Percentiles rank a stretch among this genome's conserved stretches.
These are phyloP conservation scores for Diadophis punctatus DNA, from an alignment of 2,113 vertebrate genomes.

Conservation along the genomic window DNA sequence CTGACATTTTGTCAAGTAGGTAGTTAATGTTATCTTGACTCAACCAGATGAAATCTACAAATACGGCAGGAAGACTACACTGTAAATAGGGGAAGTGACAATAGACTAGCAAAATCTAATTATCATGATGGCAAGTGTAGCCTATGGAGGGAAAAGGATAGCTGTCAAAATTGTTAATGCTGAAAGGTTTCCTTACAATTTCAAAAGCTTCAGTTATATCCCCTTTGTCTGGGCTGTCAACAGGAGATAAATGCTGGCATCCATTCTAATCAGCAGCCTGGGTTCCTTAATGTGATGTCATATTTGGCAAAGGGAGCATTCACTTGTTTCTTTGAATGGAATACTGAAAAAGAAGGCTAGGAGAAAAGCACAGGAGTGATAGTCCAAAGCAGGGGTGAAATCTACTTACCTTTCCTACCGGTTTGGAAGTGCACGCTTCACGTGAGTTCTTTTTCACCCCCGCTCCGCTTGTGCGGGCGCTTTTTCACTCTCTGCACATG, in stretches of 20 bases:
- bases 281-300: conserved; percentile 37
- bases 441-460: no score
- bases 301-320: conserved; percentile 21
- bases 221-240: conserved; percentile 42
- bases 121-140: conserved; percentile 28
- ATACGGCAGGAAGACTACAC: conserved; percentile 25
- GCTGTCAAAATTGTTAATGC: conserved; percentile 37
- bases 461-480: no score
- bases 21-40: conserved; percentile 48
- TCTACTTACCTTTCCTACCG: no score
- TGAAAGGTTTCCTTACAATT: conserved; percentile 48
- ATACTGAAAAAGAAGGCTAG: background rate
- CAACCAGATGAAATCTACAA: conserved; percentile 45
- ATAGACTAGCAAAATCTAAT: conserved; percentile 11
- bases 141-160: conserved; percentile 33
- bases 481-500: no score
- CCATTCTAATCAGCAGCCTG: conserved; percentile 29
- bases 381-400: background rate
- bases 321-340: background rate
- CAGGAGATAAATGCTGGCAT: conserved; percentile 47
- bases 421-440: no score
- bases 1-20: conserved; percentile 51
- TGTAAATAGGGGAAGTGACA: conserved; percentile 36
- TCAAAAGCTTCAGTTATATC: conserved; percentile 37
- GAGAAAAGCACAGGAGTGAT: background rate